Evolutionary conservation across 2,797 vertebrate species (phyloP), one percentile per base, ranked within the genome.

Genomic region (Siniperca obscura): DNA sequence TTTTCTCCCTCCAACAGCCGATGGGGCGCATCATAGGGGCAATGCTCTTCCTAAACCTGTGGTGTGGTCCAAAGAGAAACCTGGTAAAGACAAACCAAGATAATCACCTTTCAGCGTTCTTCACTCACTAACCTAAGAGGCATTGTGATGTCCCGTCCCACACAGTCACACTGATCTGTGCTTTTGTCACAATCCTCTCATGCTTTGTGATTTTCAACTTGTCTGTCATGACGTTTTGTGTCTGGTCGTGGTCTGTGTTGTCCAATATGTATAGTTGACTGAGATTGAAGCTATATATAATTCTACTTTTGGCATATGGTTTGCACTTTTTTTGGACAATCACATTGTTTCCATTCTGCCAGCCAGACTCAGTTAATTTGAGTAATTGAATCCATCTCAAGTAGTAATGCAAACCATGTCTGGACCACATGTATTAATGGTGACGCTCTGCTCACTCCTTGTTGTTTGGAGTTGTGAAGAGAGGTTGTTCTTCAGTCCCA

Each of bases 81-180:
- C 83, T 76, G 95, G 95, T 96, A 95, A 95, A 91, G 86, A 93
- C 80, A 86, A 89, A 86, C 62, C 73, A 75, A 90, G 67, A 90
- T 81, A 70, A 86, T 57, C 60, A 70, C 67, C 69, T 88, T 74
- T 89, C 74, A 88, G 86, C 61, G 70, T 88, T 84, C 61, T 86
- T 89, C 69, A 40, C 60, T 57, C 87, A 91, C 93, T 93, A 93
- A 94, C 87, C 66, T 60, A 72, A 61, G 74, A 87, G 74, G 75
- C 86, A 69, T 61, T 87, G 78, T 84, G 67, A 70, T 88, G 75
- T 90, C 79, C 74, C n/a, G 21, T 88, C 62, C 66, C 65, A 74
- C 61, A 82, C 56, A 80, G 84, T 80, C 74, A 74, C 57, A 56
- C 83, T 85, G 59, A 82, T 87, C 71, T 90, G 73, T 76, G 85